Evolutionary conservation across 2,888 invertebrate genomes (phyloP).

Genomic region (Leptodirus hochenwartii): DNA sequence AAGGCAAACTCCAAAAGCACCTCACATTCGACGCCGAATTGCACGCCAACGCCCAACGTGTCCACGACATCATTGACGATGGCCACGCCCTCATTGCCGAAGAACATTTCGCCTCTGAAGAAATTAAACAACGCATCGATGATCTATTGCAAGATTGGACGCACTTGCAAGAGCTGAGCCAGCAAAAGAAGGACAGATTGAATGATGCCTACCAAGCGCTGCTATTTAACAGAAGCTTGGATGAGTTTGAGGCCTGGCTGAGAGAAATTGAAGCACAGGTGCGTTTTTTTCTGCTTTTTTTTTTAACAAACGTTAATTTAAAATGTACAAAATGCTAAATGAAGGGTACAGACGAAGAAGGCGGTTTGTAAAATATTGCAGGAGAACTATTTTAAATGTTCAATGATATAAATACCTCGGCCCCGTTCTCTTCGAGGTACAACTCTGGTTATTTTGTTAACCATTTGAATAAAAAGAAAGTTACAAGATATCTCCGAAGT

Average conservation of each 20-base stretch:
- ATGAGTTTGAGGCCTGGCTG: slow-evolving; percentile 88
- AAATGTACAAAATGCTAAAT: no score
- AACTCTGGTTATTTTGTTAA: no score
- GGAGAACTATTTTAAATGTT: no score
- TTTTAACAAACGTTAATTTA: no score
- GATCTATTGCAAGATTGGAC: slow-evolving; percentile 79
- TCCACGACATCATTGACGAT: slow-evolving; percentile 64
- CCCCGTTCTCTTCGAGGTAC: no score
- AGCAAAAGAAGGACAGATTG: slow-evolving; percentile 65
- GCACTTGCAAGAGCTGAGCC: slow-evolving; percentile 63
- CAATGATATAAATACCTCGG: no score
- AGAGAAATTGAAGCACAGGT: slow-evolving; percentile 70
- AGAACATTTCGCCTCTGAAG: slow-evolving; percentile 76
- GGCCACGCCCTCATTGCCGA: slow-evolving; percentile 57
- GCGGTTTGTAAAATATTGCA: no score
- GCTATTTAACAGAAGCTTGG: slow-evolving; percentile 70
- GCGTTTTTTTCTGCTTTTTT: no score
- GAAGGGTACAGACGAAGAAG: no score
- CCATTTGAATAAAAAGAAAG: no score
- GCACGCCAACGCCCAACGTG: slow-evolving; percentile 70
- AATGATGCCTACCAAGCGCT: slow-evolving; percentile 85
- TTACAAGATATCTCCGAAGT: no score
- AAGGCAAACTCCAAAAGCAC: slow-evolving; percentile 91
- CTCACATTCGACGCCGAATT: slow-evolving; percentile 91
- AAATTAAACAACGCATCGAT: slow-evolving; percentile 66